Base-by-base conservation (phyloP, 2,797 vertebrate species). In the Channa striata region DNA sequence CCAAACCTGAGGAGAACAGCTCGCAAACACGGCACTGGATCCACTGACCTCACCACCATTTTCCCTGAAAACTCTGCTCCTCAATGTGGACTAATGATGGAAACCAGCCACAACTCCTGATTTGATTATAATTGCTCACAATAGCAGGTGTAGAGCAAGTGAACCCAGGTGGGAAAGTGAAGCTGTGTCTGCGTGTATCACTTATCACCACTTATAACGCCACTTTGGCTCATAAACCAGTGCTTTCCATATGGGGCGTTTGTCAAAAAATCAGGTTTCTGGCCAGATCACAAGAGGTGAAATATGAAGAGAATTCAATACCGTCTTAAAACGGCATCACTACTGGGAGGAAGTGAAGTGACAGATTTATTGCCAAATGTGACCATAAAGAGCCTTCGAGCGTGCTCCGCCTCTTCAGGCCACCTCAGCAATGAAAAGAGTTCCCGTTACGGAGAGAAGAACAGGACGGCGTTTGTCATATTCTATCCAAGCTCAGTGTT, bases 341-440 rank as follows among this genome's bases (percentile, higher is more conserved):
- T 69, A 51, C 76, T 66, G 58, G 67, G 68, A 86, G 82, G 84
- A 87, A 88, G 68, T 78, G 4, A 80, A 47, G 62, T 81, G 92
- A 89, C 83, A 83, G 77, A 88, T 92, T 91, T 91, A 90, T 60
- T 23, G 20, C 43, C 51, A 21, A 61, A 82, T 58, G 59, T 60
- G 64, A 70, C 78, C 64, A 68, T 84, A 84, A 89, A 90, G 56
- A 44, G 78, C 70, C 70, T 59, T 73, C 57, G 59, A 80, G 82
- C 72, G 73, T 72, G 64, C 68, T 81, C 21, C 60, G 72, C 64
- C 56, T 76, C 43, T 69, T 78, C 54, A 54, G 73, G 54, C 80
- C 78, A 83, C 84, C 74, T 78, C 49, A 70, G 60, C 84, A 73
- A 89, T 87, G 80, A 80, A 79, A 85, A 37, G 16, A 80, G 60